Evolutionary conservation across 2,888 invertebrate species (phyloP), one percentile per base, ranked within the genome.

Genomic region (Agrilus biguttatus): DNA sequence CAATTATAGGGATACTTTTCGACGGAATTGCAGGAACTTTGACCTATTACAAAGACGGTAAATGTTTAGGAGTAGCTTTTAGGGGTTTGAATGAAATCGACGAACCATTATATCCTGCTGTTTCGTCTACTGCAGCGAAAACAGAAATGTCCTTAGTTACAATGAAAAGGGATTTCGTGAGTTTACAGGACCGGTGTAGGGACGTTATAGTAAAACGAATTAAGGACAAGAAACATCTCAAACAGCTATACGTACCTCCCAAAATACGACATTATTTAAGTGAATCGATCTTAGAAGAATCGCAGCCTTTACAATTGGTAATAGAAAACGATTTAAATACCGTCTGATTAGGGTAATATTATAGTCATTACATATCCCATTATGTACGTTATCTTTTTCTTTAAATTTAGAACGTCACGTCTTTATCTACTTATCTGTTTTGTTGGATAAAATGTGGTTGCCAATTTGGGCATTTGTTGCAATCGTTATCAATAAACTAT

Each of bases 101-200:
- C 43, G 75, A 78, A 49, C 74, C 75, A 2, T 66, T 83, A 2
- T 83, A 72, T 58, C 83, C 83, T 1, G 74, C 80, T 44, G 72
- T 82, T 8, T 77, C 78, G 53, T 82, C 82, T 2, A 83, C 83
- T 0, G 82, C 83, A 0, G 81, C 81, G 14, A 81, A 81, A 64
- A 82, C 83, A 2, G 78, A 80, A 63, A 81, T 83, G 78, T 72
- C 75, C 1, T 60, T 83, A 14, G 72, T 71, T 28, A 63, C 66
- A 23, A 72, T 74, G 51, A 71, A 73, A 47, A 62, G 80, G 35
- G 78, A 77, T 54, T 80, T 78, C 57, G 71, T 74, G 1, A 78
- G 72, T 58, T 67, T 83, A 6, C 80, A 82, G 56, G 82, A 83
- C 62, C 68, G 80, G 34, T 79, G 78, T 57, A 66, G 78, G 17